Evolutionary conservation across 2,113 vertebrate species (phyloP).

Genomic region (Nesoenas mayeri): DNA sequence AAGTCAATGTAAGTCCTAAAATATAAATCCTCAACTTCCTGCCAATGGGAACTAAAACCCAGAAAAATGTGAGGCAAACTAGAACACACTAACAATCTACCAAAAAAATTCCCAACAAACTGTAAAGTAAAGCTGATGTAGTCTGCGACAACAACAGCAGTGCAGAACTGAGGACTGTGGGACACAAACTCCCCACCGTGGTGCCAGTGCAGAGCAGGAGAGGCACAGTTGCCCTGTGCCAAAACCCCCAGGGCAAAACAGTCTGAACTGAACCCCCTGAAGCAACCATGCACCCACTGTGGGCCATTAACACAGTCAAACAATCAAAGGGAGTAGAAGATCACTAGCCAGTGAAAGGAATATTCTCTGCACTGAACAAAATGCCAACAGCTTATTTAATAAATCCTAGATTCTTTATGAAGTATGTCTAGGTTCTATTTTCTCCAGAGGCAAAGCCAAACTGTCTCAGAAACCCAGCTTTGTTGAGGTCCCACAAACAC

Average conservation of each 20-base stretch:
- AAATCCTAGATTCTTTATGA: neutral
- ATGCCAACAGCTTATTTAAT: neutral
- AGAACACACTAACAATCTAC: neutral
- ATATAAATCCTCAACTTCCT: neutral
- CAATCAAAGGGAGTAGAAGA: neutral
- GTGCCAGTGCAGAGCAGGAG: neutral
- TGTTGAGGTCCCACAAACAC: neutral
- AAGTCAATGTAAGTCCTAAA: neutral
- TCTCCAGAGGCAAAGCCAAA: neutral
- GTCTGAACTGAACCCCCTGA: neutral
- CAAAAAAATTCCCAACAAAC: neutral
- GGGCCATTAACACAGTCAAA: neutral
- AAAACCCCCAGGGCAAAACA: neutral
- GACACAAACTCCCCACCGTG: neutral
- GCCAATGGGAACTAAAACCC: neutral
- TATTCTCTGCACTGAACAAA: neutral
- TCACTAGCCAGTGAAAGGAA: neutral
- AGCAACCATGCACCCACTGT: fast-evolving
- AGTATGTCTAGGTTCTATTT: neutral
- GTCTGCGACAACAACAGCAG: neutral
- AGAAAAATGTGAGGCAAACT: neutral
- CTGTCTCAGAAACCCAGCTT: neutral
- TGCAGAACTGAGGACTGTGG: neutral
- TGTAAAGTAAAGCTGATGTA: neutral
- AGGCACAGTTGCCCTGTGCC: neutral